These are phyloP conservation scores for Coptotermes formosanus DNA, from an alignment of 1,140 invertebrate species.

Conservation along the genomic window DNA sequence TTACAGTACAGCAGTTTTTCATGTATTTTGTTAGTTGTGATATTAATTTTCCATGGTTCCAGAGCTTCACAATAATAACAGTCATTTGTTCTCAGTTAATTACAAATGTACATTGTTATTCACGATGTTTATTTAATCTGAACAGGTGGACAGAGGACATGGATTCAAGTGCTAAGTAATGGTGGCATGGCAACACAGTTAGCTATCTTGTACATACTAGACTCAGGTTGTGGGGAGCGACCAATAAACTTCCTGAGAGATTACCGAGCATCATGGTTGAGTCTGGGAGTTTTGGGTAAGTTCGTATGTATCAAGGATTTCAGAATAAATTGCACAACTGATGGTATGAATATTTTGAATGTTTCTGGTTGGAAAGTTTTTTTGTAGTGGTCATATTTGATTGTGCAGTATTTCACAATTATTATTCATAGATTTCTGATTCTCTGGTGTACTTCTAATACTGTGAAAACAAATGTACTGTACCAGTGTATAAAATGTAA, in stretches of 20 bases:
- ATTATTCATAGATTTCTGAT: too few relatives aligned
- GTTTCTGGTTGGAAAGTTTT: too few relatives aligned
- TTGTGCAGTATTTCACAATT: too few relatives aligned
- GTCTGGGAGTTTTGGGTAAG: constrained; percentile 72
- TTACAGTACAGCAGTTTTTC: neutral
- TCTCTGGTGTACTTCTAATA: too few relatives aligned
- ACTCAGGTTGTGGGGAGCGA: constrained; percentile 73
- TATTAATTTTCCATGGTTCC: neutral
- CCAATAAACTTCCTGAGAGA: constrained; percentile 75
- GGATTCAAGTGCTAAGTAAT: constrained; percentile 90
- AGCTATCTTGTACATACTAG: constrained; percentile 76
- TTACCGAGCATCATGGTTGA: constrained; percentile 79
- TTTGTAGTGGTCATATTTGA: too few relatives aligned
- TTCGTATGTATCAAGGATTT: too few relatives aligned
- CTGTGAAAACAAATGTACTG: too few relatives aligned
- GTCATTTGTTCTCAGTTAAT: neutral
- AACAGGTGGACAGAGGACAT: constrained; percentile 79
- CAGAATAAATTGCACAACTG: too few relatives aligned
- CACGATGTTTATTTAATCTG: constrained; percentile 33
- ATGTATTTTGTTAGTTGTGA: neutral
- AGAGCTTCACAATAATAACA: neutral
- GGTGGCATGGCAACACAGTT: constrained; percentile 79
- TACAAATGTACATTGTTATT: neutral
- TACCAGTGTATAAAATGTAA: too few relatives aligned
- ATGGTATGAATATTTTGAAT: too few relatives aligned